phyloP scores from a whole-genome alignment of 1,140 invertebrate species.

The Prorops nasuta region DNA sequence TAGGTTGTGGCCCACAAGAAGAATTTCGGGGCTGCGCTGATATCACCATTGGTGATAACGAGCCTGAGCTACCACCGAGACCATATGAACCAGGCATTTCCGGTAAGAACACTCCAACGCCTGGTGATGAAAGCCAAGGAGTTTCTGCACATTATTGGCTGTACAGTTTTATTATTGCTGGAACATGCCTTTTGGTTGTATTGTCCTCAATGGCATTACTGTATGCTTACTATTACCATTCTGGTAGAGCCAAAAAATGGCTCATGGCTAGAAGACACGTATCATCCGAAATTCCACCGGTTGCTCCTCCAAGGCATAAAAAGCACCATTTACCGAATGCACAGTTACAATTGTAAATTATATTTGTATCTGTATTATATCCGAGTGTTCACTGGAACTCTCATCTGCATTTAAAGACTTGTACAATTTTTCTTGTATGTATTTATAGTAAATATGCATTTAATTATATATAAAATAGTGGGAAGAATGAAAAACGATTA shows the following conservation, averaged over 20 bases:
- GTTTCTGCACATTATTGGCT: slow-evolving; percentile 36
- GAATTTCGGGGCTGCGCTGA: slow-evolving; percentile 86
- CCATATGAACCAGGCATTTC: slow-evolving; percentile 25
- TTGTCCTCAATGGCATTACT: slow-evolving; percentile 48
- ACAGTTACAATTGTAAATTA: slow-evolving; percentile 38
- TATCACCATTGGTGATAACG: slow-evolving; percentile 66
- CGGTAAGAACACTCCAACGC: slow-evolving; percentile 15
- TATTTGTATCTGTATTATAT: not conserved
- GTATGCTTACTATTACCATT: slow-evolving; percentile 55
- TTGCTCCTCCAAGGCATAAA: slow-evolving; percentile 56
- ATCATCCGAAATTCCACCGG: slow-evolving; percentile 27
- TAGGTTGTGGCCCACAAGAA: slow-evolving; percentile 84
- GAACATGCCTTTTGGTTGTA: slow-evolving; percentile 52
- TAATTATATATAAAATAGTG: no score
- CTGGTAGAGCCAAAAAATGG: slow-evolving; percentile 52
- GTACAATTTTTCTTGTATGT: no score
- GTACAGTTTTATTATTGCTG: slow-evolving; percentile 48
- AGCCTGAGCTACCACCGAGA: slow-evolving; percentile 28
- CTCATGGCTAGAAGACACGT: slow-evolving; percentile 43
- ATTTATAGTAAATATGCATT: no score
- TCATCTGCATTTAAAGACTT: not conserved
- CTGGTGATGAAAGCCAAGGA: slow-evolving; percentile 6
- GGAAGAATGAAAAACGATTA: no score
- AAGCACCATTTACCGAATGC: slow-evolving; percentile 37
- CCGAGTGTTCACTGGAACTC: not conserved